Evolutionary conservation across 2,888 invertebrate genomes (phyloP), one percentile per base, ranked within the genome.

Genomic region (Acrobasis suavella): DNA sequence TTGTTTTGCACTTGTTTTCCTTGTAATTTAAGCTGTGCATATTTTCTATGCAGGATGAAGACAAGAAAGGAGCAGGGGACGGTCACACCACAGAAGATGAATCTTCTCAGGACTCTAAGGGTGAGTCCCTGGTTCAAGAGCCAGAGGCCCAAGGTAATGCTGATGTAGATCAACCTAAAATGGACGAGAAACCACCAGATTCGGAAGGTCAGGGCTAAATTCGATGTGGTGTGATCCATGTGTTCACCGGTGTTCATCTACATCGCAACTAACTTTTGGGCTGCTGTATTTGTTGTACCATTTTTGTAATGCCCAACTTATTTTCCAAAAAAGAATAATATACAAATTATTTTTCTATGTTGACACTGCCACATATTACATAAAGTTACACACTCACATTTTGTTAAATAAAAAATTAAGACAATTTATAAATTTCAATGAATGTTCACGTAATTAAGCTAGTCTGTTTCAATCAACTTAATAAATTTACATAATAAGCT

Each of bases 51-150:
- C 76, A 92, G 92, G 92, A 92, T 90, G 92, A 92, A 82, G 92
- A 92, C 80, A 92, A 92, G 82, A 92, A 93, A 77, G 83, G 81
- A 9, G 83, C 87, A 42, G 91, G 90, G 0, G 92, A 91, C 8
- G 91, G 91, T 9, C 91, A 91, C 64, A 89, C 92, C 1, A 92
- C 93, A 66, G 93, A 93, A 79, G 93, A 93, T 66, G 93, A 93
- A 73, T 93, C 93, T 58, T 93, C 93, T 16, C 93, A 93, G 80
- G 93, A 93, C 82, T 93, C 93, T 38, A 93, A 93, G 87, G 92
- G 91, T 88, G 88, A 91, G 87, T 91, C 78, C 60, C 72, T 62
- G 70, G 68, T 72, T 64, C 69, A 70, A 65, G 75, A 72, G 61
- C 67, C 79, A 59, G 79, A 79, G 73, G 78, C 78, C 77, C 84